These are phyloP conservation scores for Chelon labrosus DNA, from an alignment of 2,797 vertebrate species.

Conservation along the genomic window DNA sequence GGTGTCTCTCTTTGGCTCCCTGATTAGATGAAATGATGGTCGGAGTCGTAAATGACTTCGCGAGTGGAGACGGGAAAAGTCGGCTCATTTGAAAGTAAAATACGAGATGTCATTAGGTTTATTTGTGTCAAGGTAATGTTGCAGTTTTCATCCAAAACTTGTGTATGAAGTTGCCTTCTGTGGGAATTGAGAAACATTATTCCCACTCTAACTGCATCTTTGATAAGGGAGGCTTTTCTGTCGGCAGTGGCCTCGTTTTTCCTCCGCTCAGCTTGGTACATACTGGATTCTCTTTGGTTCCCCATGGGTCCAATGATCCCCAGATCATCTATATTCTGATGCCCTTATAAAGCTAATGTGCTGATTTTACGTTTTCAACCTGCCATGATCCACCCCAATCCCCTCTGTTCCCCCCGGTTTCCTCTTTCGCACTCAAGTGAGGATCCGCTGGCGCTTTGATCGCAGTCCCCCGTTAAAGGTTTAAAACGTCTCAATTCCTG, in stretches of 20 bases:
- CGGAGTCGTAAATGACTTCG: constrained; percentile 45
- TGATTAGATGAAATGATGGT: constrained; percentile 40
- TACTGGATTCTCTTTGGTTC: constrained; percentile 69
- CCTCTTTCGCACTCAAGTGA: constrained; percentile 79
- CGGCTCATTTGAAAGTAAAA: constrained; percentile 29
- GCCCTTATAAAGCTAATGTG: constrained; percentile 87
- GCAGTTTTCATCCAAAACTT: constrained; percentile 40
- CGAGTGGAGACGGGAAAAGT: constrained; percentile 35
- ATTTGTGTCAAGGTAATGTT: constrained; percentile 21
- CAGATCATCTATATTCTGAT: constrained; percentile 83
- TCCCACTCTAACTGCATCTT: constrained; percentile 67
- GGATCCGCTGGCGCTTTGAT: constrained; percentile 84
- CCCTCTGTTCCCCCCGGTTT: constrained; percentile 79
- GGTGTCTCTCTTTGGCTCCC: constrained; percentile 8
- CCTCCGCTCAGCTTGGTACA: constrained; percentile 70
- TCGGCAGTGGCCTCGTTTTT: constrained; percentile 79
- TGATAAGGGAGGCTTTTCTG: constrained; percentile 71
- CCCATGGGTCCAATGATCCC: constrained; percentile 79
- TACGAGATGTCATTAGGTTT: constrained; percentile 6
- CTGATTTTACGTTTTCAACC: constrained; percentile 87
- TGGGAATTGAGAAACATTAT: constrained; percentile 65
- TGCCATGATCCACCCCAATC: constrained; percentile 85
- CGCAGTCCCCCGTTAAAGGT: constrained; percentile 87
- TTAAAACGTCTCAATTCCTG: constrained; percentile 89
- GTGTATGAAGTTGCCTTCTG: constrained; percentile 60